Percentiles rank a stretch among this genome's conserved stretches.
Conservation (phyloP, 92 coral and sea anemone genomes). For the Palythoa caribaeorum region DNA sequence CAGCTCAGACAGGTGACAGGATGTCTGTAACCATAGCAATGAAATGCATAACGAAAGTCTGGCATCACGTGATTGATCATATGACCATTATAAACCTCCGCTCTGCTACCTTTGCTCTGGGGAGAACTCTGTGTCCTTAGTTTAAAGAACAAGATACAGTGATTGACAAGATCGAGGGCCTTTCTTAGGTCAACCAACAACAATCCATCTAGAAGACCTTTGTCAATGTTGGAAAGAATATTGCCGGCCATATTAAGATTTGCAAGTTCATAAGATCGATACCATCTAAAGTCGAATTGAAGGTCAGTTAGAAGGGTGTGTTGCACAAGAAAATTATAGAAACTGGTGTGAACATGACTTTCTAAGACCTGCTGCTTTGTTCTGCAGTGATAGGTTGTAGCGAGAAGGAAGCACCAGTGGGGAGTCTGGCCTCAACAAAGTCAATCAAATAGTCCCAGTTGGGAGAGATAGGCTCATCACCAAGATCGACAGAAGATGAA, state of each 20-base stretch:
- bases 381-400: slow-evolving; percentile 46
- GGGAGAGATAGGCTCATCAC: slow-evolving; percentile 24
- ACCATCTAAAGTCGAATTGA: not conserved
- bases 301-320: slow-evolving; percentile 51
- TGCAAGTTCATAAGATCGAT: slow-evolving; percentile 12
- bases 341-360: slow-evolving; percentile 48
- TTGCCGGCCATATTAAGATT: not conserved
- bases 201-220: too few species aligned
- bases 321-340: slow-evolving; percentile 60
- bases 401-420: slow-evolving; percentile 41
- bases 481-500: slow-evolving; percentile 43
- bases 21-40: too few species aligned
- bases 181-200: slow-evolving; percentile 13
- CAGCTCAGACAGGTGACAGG: too few species aligned
- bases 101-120: too few species aligned
- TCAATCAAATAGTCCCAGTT: slow-evolving; percentile 35
- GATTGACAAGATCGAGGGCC: not conserved
- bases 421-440: slow-evolving; percentile 34
- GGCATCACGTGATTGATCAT: too few species aligned
- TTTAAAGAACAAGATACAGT: not conserved
- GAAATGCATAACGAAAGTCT: too few species aligned
- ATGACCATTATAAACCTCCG: too few species aligned
- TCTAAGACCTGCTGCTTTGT: slow-evolving; percentile 65
- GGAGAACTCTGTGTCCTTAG: too few species aligned
- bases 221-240: too few species aligned